Evolutionary conservation across 2,797 vertebrate genomes (phyloP), one percentile per base, ranked within the genome.

Genomic region (Paratrypauchen microcephalus): DNA sequence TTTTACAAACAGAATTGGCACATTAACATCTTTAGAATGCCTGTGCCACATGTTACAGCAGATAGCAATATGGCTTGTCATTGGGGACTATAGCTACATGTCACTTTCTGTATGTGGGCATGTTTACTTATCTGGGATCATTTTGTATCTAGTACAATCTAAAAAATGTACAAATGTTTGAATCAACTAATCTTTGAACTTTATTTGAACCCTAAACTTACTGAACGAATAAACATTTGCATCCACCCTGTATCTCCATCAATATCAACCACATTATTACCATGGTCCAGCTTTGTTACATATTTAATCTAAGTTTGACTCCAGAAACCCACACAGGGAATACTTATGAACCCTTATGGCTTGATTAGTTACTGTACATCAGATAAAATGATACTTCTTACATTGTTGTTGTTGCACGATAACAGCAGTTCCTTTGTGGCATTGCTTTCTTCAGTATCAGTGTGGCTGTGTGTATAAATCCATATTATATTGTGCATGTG

Each of bases 391-490:
- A 57, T 26, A 57, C 13, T 57, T 57, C 11, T 55, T 55, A 55
- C 52, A 54, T 23, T 55, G n/a, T 55, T 54, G n/a, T 57, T 57
- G 12, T 57, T 56, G 54, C 24, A 24, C 21, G 21, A 56, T 12
- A 45, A 45, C 41, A 12, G 54, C 50, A 52, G 50, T 52, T 21
- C 19, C 50, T 52, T 56, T 57, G 13, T 57, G 30, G 28, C 6
- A 11, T 36, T 41, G 32, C 21, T 24, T 13, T 12, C 59, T 23
- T 66, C 57, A 73, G 45, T 48, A 65, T 52, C 57, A 21, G 47
- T 50, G 58, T 74, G 68, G 66, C 62, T 69, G 70, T 76, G 62
- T 81, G 59, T 69, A 48, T 28, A 55, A 55, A 55, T 55, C 52
- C 54, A 54, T 69, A 5, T 1, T 60, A 50, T 36, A n/a, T 52